Percentiles rank a stretch among this genome's conserved stretches.
These are phyloP conservation scores for Cephus cinctus DNA, from an alignment of 1,140 invertebrate species.

Conservation along the genomic window DNA sequence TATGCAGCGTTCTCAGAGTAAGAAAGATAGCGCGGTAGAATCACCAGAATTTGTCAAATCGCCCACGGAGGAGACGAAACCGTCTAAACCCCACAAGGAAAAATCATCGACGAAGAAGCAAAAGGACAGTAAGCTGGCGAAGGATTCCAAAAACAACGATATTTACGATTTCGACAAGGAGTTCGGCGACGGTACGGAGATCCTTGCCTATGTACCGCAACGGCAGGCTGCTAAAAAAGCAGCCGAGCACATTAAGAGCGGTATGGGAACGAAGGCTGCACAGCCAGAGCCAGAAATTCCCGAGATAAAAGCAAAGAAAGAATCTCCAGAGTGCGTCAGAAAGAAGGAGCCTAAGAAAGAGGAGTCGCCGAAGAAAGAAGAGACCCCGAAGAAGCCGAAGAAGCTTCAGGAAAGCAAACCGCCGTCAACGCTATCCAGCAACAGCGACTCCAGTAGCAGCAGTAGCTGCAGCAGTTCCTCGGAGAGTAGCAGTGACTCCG, in stretches of 20 bases:
- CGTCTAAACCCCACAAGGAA: constrained; percentile 37
- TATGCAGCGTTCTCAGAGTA: constrained; percentile 59
- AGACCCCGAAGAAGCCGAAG: constrained; percentile 11
- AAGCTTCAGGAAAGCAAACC: constrained; percentile 25
- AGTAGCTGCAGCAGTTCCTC: constrained; percentile 46
- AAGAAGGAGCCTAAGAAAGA: constrained; percentile 44
- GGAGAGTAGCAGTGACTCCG: constrained; percentile 49
- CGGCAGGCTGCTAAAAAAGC: constrained; percentile 89
- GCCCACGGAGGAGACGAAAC: constrained; percentile 30
- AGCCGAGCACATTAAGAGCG: constrained; percentile 84
- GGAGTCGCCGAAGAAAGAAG: constrained; percentile 36
- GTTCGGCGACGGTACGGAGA: constrained; percentile 65
- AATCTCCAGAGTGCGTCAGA: constrained; percentile 34
- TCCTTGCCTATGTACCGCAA: constrained; percentile 83
- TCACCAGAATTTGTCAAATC: constrained; percentile 35
- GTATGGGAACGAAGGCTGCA: constrained; percentile 63
- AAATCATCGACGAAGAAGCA: constrained; percentile 51
- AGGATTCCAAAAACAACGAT: constrained; percentile 51
- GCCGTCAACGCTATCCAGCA: constrained; percentile 35
- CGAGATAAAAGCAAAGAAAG: constrained; percentile 47
- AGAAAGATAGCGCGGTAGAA: constrained; percentile 37
- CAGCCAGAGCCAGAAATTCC: constrained; percentile 33
- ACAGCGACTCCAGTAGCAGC: constrained; percentile 31
- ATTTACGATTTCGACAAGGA: constrained; percentile 67
- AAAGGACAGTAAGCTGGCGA: constrained; percentile 40